Conservation (phyloP, 2,888 invertebrate genomes). For the Leptopterna dolabrata region DNA sequence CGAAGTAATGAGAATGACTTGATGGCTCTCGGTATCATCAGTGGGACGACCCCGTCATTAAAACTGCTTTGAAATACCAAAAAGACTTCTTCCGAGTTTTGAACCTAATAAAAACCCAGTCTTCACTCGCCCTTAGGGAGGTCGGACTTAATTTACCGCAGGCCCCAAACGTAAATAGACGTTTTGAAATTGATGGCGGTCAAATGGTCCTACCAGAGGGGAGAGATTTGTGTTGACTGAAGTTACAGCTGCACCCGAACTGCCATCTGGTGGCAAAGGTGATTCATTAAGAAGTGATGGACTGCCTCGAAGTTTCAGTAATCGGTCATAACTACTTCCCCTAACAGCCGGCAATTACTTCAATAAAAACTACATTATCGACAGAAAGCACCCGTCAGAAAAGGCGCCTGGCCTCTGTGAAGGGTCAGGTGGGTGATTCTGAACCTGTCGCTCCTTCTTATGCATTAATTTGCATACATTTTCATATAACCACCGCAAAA, state of each 20-base stretch:
- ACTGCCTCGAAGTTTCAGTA: neutral
- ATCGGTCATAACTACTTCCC: too few relatives aligned
- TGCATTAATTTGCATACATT: too few relatives aligned
- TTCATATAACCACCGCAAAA: too few relatives aligned
- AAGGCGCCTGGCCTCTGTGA: too few relatives aligned
- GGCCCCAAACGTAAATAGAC: neutral
- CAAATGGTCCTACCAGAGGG: neutral
- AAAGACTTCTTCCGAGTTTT: neutral
- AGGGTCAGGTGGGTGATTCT: too few relatives aligned
- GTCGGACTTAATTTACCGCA: neutral
- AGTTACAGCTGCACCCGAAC: neutral
- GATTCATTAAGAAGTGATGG: neutral
- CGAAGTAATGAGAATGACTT: neutral
- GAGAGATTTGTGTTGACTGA: neutral
- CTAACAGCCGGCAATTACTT: too few relatives aligned
- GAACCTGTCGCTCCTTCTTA: too few relatives aligned
- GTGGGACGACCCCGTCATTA: neutral
- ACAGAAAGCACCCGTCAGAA: too few relatives aligned
- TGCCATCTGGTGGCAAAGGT: neutral
- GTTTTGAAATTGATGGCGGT: neutral
- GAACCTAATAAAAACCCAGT: neutral
- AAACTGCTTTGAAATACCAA: neutral
- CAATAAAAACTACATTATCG: too few relatives aligned
- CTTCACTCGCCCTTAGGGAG: neutral
- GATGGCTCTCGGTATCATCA: neutral